Percentiles rank a stretch among this genome's conserved stretches.
Evolutionary conservation across 1,140 invertebrate genomes (phyloP).

Genomic region (Meloidogyne exigua): DNA sequence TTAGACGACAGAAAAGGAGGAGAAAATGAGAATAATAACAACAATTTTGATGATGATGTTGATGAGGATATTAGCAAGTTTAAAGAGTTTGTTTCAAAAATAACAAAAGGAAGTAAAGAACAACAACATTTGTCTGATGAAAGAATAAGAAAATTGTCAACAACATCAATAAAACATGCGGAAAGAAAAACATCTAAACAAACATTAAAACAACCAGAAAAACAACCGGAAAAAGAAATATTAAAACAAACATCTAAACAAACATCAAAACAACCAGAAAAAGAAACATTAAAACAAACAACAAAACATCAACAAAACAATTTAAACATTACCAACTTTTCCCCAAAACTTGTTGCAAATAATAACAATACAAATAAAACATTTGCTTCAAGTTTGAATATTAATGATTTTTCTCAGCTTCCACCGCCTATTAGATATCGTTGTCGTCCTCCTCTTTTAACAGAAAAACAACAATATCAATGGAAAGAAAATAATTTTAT

Average conservation of each 20-base stretch:
- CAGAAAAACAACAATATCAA: not conserved
- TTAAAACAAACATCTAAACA: conserved; percentile 8
- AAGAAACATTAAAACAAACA: conserved; percentile 8
- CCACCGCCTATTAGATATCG: not conserved
- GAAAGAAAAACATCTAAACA: not conserved
- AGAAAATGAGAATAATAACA: not conserved
- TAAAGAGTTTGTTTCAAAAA: conserved; percentile 6
- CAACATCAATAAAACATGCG: not conserved
- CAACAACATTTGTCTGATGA: conserved; percentile 13
- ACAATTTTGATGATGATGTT: not conserved
- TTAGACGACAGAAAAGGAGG: not conserved
- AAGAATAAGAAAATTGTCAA: not conserved
- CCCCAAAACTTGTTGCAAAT: too few species aligned
- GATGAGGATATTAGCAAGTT: conserved; percentile 7
- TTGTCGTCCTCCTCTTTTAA: not conserved
- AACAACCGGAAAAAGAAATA: conserved; percentile 5
- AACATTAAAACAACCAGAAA: not conserved
- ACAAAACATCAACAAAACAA: conserved; percentile 12
- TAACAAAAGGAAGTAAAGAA: conserved; percentile 12
- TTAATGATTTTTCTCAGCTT: not conserved
- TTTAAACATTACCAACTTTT: not conserved
- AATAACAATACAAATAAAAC: not conserved
- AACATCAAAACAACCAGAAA: not conserved
- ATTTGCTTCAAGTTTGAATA: not conserved
- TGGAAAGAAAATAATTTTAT: conserved; percentile 5